Conservation (phyloP, 2,888 invertebrate genomes). For the Drosophila histrio region DNA sequence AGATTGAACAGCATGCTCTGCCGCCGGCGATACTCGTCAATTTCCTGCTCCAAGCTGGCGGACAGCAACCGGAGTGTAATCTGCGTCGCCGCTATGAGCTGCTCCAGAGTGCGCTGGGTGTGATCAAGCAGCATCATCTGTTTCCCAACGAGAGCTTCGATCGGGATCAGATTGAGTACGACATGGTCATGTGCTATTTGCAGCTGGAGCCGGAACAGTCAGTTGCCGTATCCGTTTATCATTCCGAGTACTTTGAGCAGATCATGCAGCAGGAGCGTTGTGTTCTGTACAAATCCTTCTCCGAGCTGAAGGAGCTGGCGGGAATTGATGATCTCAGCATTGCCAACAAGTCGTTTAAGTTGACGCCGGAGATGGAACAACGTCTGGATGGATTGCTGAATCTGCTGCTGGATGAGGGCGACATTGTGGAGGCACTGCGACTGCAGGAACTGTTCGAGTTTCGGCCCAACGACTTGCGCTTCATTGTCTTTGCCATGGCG, state of each 20-base stretch:
- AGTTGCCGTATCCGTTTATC: slow-evolving; percentile 69
- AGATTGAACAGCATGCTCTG: slow-evolving; percentile 87
- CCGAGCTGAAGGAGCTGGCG: slow-evolving; percentile 83
- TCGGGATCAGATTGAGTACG: slow-evolving; percentile 84
- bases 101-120: slow-evolving; percentile 80
- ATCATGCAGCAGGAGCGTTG: slow-evolving; percentile 82
- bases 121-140: slow-evolving; percentile 82
- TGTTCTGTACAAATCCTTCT: slow-evolving; percentile 83
- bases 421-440: slow-evolving; percentile 86
- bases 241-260: slow-evolving; percentile 83
- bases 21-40: slow-evolving; percentile 87
- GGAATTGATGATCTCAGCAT: slow-evolving; percentile 83
- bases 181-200: slow-evolving; percentile 82
- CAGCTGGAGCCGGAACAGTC: slow-evolving; percentile 58
- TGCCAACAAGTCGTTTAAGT: slow-evolving; percentile 64
- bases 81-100: slow-evolving; percentile 85
- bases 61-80: slow-evolving; percentile 83
- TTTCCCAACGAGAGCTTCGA: slow-evolving; percentile 84
- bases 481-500: slow-evolving; percentile 86
- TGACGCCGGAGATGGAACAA: slow-evolving; percentile 76
- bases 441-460: slow-evolving; percentile 85
- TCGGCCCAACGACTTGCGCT: slow-evolving; percentile 85
- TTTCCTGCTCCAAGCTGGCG: slow-evolving; percentile 86
- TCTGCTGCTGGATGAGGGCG: slow-evolving; percentile 85
- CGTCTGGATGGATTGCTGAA: slow-evolving; percentile 84